A percentile compares a stretch with the other conserved stretches of the same genome.
These are phyloP conservation scores for Sesia apiformis DNA, from an alignment of 2,888 invertebrate species.

Conservation along the genomic window DNA sequence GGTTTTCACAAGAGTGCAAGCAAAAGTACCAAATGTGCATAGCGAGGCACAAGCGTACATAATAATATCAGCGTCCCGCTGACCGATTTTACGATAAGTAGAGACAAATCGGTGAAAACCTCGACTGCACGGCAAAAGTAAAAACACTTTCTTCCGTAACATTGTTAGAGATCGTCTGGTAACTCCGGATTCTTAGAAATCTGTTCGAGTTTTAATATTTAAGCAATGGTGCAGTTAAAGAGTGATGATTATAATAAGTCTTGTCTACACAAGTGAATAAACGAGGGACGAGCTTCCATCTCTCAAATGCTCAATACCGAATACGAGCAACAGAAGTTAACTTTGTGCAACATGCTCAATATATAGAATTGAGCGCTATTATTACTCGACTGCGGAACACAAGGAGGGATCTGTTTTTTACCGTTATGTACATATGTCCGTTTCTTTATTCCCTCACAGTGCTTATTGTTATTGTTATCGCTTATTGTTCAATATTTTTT, in stretches of 20 bases:
- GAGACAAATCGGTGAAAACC: constrained; percentile 52
- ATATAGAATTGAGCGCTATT: too few species aligned
- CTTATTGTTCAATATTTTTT: too few species aligned
- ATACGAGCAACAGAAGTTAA: too few species aligned
- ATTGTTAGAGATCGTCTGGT: constrained; percentile 20
- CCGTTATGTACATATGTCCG: too few species aligned
- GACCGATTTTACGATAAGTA: constrained; percentile 56
- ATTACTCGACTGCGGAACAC: too few species aligned
- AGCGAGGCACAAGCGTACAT: constrained; percentile 24
- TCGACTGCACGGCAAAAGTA: constrained; percentile 43
- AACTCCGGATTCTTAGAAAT: constrained; percentile 16
- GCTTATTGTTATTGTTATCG: too few species aligned
- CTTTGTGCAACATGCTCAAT: too few species aligned
- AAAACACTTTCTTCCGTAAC: constrained; percentile 50
- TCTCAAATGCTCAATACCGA: too few species aligned
- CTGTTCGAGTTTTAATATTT: not conserved
- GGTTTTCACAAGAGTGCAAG: constrained; percentile 1
- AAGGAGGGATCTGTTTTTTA: too few species aligned
- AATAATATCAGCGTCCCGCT: constrained; percentile 39
- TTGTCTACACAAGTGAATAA: not conserved
- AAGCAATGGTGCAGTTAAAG: not conserved
- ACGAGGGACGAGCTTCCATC: too few species aligned
- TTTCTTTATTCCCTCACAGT: too few species aligned
- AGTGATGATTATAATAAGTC: not conserved
- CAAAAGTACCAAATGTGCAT: constrained; percentile 17